Evolutionary conservation across 2,797 vertebrate species (phyloP).

Genomic region (Hirundo rustica): DNA sequence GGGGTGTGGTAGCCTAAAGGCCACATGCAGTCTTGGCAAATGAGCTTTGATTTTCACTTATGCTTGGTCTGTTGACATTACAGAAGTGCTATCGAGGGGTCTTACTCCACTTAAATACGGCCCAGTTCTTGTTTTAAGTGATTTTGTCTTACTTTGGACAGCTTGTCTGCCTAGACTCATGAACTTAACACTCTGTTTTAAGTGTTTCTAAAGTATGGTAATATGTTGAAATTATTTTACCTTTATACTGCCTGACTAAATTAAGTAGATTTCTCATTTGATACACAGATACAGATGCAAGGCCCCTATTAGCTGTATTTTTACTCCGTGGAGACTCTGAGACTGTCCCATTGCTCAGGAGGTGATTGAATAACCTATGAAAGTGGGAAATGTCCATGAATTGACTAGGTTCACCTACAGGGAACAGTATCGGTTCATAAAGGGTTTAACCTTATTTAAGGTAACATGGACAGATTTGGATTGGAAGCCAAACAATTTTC

Average conservation of each 20-base stretch:
- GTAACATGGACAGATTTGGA: background rate
- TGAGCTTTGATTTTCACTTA: background rate
- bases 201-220: background rate
- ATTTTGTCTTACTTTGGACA: background rate
- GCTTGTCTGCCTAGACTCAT: background rate
- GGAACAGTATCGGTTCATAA: rapidly evolving
- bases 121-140: background rate
- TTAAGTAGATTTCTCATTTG: background rate
- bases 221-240: background rate
- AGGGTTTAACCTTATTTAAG: background rate
- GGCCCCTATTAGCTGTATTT: background rate
- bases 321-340: background rate
- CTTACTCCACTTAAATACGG: background rate
- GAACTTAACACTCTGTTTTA: background rate
- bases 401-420: background rate
- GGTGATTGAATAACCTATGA: background rate
- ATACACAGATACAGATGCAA: background rate
- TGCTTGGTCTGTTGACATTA: background rate
- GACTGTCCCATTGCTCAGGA: background rate
- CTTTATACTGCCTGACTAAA: background rate
- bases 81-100: background rate
- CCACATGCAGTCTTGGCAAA: background rate
- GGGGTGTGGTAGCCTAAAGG: background rate
- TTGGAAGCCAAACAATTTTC: background rate
- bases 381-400: background rate